phyloP scores from a whole-genome alignment of 2,797 vertebrate genomes.

The Lepus oiostolus region DNA sequence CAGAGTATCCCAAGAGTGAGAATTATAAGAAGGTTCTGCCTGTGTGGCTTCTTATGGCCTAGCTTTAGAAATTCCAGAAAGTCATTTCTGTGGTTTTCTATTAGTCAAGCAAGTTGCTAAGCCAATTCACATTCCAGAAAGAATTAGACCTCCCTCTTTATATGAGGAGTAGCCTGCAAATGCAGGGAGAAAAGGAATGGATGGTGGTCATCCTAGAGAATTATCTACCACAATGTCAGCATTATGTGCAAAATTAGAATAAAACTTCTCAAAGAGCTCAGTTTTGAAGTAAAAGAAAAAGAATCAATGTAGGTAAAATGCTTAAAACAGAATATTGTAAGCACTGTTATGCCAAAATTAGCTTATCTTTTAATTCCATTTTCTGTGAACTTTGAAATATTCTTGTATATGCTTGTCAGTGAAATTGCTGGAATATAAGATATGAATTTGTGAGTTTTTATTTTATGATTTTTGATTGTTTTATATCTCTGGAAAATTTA shows the following conservation, averaged over 20 bases:
- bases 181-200: background rate
- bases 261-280: background rate
- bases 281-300: background rate
- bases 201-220: background rate
- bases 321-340: background rate
- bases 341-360: background rate
- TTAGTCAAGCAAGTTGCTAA: background rate
- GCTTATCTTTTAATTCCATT: no score
- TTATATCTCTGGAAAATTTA: conserved; percentile 42
- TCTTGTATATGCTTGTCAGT: background rate
- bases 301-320: background rate
- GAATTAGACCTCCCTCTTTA: background rate
- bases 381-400: no score
- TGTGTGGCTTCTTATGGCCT: background rate
- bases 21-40: background rate
- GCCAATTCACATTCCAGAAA: background rate
- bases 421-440: background rate
- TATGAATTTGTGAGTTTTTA: background rate
- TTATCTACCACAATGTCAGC: background rate
- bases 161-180: background rate
- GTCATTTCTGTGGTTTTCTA: conserved; percentile 29
- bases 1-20: background rate
- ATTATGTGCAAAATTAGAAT: background rate
- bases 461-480: background rate
- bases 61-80: conserved; percentile 28